Evolutionary conservation across 2,888 invertebrate species (phyloP).

Genomic region (Ernsta delagoae): DNA sequence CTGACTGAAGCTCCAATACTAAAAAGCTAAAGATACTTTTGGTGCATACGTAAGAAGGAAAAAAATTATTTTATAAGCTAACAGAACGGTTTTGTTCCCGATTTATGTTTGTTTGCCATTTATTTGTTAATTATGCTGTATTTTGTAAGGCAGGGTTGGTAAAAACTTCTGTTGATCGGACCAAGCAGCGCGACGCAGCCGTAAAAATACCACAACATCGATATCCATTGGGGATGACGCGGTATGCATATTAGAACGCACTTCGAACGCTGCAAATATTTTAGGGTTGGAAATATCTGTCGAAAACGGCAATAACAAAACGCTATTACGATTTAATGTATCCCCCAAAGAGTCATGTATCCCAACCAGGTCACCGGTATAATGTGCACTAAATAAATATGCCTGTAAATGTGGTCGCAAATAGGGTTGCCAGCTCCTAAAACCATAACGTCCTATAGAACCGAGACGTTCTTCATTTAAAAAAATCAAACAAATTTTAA

Average conservation of each 20-base stretch:
- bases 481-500: background rate
- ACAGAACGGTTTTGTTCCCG: too few relatives aligned
- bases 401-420: conserved; percentile 29
- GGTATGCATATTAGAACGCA: conserved; percentile 28
- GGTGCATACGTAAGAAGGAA: too few relatives aligned
- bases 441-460: background rate
- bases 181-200: background rate
- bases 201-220: conserved; percentile 1
- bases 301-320: conserved; percentile 39
- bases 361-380: conserved; percentile 37
- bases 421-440: conserved; percentile 20
- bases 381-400: conserved; percentile 40
- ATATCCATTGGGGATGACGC: conserved; percentile 5
- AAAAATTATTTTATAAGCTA: too few relatives aligned
- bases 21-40: too few relatives aligned
- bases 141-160: too few relatives aligned
- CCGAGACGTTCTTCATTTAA: background rate
- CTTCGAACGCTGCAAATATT: conserved; percentile 24
- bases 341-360: conserved; percentile 40
- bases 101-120: too few relatives aligned
- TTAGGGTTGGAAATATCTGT: conserved; percentile 32
- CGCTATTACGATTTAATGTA: conserved; percentile 38
- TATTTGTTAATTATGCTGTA: too few relatives aligned
- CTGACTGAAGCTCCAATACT: too few relatives aligned
- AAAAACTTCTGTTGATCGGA: too few relatives aligned